phyloP scores from a whole-genome alignment of 2,113 vertebrate species.

The Rhinoderma darwinii region DNA sequence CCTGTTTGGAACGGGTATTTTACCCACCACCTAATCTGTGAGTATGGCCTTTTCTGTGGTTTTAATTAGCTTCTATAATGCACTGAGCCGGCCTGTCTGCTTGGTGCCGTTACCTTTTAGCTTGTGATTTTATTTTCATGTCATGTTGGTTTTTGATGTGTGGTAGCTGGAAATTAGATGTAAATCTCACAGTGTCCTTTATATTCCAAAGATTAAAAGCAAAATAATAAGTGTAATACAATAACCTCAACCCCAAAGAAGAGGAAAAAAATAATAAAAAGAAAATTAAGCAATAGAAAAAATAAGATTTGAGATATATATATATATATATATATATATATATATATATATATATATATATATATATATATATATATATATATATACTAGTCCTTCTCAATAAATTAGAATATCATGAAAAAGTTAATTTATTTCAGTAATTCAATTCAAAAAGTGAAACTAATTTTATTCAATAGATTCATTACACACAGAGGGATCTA shows the following conservation, averaged over 20 bases:
- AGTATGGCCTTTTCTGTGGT: no score
- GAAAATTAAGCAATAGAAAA: background rate
- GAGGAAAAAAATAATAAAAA: background rate
- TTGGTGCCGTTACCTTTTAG: background rate
- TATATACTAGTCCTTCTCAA: no score
- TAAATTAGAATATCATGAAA: no score
- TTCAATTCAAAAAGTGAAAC: no score
- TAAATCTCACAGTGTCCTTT: slow-evolving; percentile 30
- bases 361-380: no score
- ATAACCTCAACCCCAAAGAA: background rate
- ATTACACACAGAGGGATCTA: no score
- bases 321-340: background rate
- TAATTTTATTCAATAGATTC: no score
- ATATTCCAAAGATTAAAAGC: slow-evolving; percentile 17
- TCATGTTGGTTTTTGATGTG: background rate
- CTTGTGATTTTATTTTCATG: background rate
- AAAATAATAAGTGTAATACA: background rate
- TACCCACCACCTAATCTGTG: no score
- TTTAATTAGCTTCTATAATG: background rate
- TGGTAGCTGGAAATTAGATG: slow-evolving; percentile 15
- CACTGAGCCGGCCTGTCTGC: background rate
- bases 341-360: no score
- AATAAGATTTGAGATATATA: background rate
- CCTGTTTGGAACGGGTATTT: no score
- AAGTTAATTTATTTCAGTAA: no score